These are phyloP conservation scores for Xestia c-nigrum DNA, from an alignment of 2,888 invertebrate genomes.

Conservation along the genomic window DNA sequence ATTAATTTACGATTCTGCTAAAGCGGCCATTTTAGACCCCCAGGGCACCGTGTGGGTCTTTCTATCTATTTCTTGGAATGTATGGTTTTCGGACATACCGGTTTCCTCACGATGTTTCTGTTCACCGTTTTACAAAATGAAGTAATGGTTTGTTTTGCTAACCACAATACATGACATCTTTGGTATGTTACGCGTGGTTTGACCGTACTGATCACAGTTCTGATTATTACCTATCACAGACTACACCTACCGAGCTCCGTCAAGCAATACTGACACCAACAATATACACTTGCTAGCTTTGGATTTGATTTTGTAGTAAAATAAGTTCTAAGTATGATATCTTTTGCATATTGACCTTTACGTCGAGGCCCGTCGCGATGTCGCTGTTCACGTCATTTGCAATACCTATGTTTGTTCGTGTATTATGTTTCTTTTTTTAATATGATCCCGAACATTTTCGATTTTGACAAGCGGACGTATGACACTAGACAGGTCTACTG, in stretches of 20 bases:
- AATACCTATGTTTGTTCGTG: no score
- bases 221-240: slow-evolving; percentile 81
- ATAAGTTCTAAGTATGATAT: background rate
- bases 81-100: background rate
- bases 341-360: no score
- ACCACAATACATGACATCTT: slow-evolving; percentile 63
- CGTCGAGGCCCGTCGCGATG: no score
- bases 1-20: no score
- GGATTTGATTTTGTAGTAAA: slow-evolving; percentile 40
- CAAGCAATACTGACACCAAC: slow-evolving; percentile 56
- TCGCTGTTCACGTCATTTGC: no score
- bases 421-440: no score
- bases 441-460: no score
- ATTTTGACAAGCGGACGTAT: no score
- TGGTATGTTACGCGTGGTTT: slow-evolving; percentile 73
- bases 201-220: slow-evolving; percentile 82
- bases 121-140: background rate
- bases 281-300: background rate
- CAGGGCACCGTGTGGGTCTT: background rate
- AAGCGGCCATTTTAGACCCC: no score
- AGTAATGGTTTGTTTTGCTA: slow-evolving; percentile 58
- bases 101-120: background rate
- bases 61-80: background rate
- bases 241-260: slow-evolving; percentile 65
- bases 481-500: no score